phyloP scores from a whole-genome alignment of 2,113 vertebrate species.

The Xyrauchen texanus region DNA sequence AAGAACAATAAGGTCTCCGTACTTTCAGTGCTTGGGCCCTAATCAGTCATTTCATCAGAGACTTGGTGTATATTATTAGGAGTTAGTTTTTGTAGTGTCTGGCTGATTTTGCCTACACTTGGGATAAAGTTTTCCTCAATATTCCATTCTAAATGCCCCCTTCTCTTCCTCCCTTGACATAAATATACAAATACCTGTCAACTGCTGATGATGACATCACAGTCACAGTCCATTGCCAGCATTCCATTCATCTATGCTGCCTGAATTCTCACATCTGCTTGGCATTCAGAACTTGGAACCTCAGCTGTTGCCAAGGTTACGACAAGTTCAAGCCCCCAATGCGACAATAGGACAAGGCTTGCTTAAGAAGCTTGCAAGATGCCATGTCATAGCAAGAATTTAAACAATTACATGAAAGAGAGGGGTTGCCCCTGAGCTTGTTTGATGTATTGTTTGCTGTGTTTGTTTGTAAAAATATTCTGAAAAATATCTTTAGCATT shows the following conservation, averaged over 20 bases:
- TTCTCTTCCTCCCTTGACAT: constrained; percentile 1
- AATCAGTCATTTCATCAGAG: not conserved
- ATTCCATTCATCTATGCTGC: not conserved
- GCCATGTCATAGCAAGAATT: not conserved
- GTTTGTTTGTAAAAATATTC: constrained; percentile 15
- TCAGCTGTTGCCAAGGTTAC: not conserved
- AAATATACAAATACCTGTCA: constrained; percentile 19
- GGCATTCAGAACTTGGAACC: not conserved
- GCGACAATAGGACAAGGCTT: not conserved
- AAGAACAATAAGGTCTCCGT: too few relatives aligned
- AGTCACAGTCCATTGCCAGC: too few relatives aligned
- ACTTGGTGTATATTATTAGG: not conserved
- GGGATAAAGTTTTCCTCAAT: not conserved
- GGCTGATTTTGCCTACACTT: not conserved
- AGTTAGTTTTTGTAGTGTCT: constrained; percentile 5
- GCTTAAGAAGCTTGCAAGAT: not conserved
- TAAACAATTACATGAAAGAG: not conserved
- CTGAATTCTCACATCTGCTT: not conserved
- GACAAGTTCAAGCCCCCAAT: not conserved
- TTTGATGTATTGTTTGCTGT: not conserved
- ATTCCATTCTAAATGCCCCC: too few relatives aligned
- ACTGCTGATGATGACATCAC: constrained; percentile 10
- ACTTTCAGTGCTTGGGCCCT: too few relatives aligned
- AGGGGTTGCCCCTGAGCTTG: not conserved
- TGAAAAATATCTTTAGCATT: not conserved